A percentile compares a stretch with the other conserved stretches of the same genome.
phyloP scores from a whole-genome alignment of 2,797 vertebrate genomes.

The Leptoclinus maculatus region DNA sequence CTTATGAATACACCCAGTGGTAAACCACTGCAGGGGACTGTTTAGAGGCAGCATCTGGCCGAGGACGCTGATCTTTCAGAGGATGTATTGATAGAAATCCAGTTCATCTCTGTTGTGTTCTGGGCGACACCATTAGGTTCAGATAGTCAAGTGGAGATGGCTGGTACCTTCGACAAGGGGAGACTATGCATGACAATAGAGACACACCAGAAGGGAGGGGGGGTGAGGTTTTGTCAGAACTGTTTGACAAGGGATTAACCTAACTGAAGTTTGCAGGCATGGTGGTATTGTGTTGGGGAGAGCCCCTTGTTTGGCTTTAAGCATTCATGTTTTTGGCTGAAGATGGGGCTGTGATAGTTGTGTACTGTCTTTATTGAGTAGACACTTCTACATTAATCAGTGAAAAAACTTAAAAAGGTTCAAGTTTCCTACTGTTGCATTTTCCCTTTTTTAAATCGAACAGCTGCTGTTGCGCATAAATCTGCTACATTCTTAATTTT shows the following conservation, averaged over 20 bases:
- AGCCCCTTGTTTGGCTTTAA: conserved; percentile 25
- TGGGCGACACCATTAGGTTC: neutral
- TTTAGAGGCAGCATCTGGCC: conserved; percentile 26
- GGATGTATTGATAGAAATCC: neutral
- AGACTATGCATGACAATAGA: neutral
- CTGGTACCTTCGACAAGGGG: neutral
- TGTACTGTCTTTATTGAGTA: neutral
- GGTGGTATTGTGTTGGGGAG: conserved; percentile 16
- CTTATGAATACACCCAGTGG: conserved; percentile 32
- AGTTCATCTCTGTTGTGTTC: neutral
- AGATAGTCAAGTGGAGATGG: neutral
- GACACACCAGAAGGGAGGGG: neutral
- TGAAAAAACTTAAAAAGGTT: neutral
- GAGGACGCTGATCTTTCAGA: conserved; percentile 3
- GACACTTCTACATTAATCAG: neutral
- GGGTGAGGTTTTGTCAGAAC: conserved; percentile 10
- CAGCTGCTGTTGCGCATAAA: conserved; percentile 41
- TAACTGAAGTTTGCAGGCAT: conserved; percentile 45
- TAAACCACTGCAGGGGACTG: conserved; percentile 19
- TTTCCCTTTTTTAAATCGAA: conserved; percentile 28
- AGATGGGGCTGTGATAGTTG: neutral
- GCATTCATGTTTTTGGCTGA: neutral
- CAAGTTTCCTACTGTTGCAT: conserved; percentile 36
- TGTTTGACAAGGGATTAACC: conserved; percentile 47
- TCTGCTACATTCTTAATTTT: conserved; percentile 49